Evolutionary conservation across 2,797 vertebrate species (phyloP).

Genomic region (Enteromius afrohamiltoni): DNA sequence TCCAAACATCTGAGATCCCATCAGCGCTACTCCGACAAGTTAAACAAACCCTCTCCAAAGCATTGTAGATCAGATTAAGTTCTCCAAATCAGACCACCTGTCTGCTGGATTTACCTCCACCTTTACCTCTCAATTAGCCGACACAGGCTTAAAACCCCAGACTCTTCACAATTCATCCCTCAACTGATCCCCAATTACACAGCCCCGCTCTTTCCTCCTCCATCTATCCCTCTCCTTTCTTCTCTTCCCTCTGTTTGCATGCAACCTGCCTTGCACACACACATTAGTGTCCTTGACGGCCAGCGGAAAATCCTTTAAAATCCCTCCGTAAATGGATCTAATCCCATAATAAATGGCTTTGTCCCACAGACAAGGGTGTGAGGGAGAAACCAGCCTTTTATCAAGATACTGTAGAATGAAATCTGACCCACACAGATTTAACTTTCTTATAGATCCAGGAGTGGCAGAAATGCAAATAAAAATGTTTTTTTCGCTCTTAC

Average conservation of each 20-base stretch:
- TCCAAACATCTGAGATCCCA: constrained; percentile 17
- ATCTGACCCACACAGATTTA: constrained; percentile 73
- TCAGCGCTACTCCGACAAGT: constrained; percentile 1
- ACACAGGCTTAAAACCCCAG: constrained; percentile 37
- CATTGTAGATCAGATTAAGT: constrained; percentile 56
- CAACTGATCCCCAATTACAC: constrained; percentile 44
- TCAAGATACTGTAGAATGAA: constrained; percentile 76
- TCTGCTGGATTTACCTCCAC: constrained; percentile 62
- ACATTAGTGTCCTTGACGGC: constrained; percentile 83
- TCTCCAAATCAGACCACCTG: constrained; percentile 59
- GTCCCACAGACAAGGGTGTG: constrained; percentile 84
- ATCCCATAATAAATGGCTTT: constrained; percentile 85
- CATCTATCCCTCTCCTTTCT: constrained; percentile 42
- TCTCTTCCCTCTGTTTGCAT: constrained; percentile 53
- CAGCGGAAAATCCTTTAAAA: constrained; percentile 82
- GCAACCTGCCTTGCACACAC: constrained; percentile 60
- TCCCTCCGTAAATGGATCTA: constrained; percentile 84
- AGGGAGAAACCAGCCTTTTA: constrained; percentile 78
- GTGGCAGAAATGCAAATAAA: constrained; percentile 20
- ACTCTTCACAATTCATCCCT: constrained; percentile 56
- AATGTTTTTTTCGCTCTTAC: constrained; percentile 18
- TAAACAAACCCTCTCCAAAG: constrained; percentile 27
- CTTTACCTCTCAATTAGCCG: constrained; percentile 58
- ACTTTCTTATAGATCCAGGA: constrained; percentile 73
- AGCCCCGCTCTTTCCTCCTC: constrained; percentile 8